phyloP scores from a whole-genome alignment of 1,140 invertebrate species.

The Pseudomyrmex gracilis region DNA sequence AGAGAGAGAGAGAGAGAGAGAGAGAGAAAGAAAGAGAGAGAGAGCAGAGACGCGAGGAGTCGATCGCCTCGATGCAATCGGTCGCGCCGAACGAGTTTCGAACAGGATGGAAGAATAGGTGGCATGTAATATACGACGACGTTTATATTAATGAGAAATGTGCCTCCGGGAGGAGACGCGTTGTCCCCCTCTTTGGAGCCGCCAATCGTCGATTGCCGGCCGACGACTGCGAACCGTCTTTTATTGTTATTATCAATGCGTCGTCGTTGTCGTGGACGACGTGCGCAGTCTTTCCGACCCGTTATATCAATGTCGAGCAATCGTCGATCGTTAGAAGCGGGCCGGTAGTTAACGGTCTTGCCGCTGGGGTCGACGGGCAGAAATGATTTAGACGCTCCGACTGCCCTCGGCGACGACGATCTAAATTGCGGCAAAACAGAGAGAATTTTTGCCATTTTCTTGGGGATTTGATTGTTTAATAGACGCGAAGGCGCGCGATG shows the following conservation, averaged over 20 bases:
- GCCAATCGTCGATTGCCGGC: constrained; percentile 61
- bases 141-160: constrained; percentile 79
- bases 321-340: constrained; percentile 54
- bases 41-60: constrained; percentile 14
- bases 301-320: constrained; percentile 60
- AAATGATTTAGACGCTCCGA: constrained; percentile 52
- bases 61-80: constrained; percentile 61
- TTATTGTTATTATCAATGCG: constrained; percentile 58
- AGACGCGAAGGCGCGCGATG: neutral
- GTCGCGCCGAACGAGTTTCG: constrained; percentile 58
- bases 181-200: constrained; percentile 14
- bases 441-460: neutral
- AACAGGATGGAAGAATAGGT: constrained; percentile 61
- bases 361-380: constrained; percentile 30
- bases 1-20: constrained; percentile 4
- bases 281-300: constrained; percentile 24
- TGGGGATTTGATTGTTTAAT: constrained; percentile 24
- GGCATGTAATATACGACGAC: constrained; percentile 76
- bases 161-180: constrained; percentile 69
- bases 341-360: constrained; percentile 53
- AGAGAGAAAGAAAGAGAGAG: constrained; percentile 5
- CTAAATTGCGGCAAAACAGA: constrained; percentile 41
- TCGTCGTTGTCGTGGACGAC: constrained; percentile 46
- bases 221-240: constrained; percentile 38
- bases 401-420: constrained; percentile 17